Conservation (phyloP, 2,888 invertebrate species). For the Drosophila anceps region DNA sequence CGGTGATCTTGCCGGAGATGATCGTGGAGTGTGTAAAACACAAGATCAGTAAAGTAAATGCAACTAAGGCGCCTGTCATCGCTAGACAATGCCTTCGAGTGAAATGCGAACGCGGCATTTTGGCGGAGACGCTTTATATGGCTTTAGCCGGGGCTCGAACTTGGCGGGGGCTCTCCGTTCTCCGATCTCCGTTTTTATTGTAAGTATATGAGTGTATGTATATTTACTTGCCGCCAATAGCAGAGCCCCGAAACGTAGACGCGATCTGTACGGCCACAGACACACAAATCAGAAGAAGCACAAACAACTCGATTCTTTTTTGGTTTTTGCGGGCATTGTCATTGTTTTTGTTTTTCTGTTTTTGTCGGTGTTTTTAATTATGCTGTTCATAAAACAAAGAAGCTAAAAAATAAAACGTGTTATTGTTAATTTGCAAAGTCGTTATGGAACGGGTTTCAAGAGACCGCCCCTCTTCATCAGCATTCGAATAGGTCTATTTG, state of each 20-base stretch:
- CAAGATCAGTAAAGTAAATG: slow-evolving; percentile 78
- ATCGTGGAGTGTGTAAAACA: slow-evolving; percentile 76
- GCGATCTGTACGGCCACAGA: slow-evolving; percentile 23
- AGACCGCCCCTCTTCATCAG: slow-evolving; percentile 22
- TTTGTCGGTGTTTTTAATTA: slow-evolving; percentile 50
- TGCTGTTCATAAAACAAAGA: slow-evolving; percentile 51
- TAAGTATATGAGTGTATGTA: slow-evolving; percentile 15
- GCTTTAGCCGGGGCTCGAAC: slow-evolving; percentile 20
- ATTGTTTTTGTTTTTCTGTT: background rate
- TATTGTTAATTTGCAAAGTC: slow-evolving; percentile 36
- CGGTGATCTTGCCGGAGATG: slow-evolving; percentile 66
- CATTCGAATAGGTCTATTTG: slow-evolving; percentile 27
- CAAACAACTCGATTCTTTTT: slow-evolving; percentile 40
- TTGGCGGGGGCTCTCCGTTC: slow-evolving; percentile 25
- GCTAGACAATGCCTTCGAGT: slow-evolving; percentile 82
- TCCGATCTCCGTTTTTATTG: slow-evolving; percentile 26
- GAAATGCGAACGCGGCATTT: slow-evolving; percentile 84
- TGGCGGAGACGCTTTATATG: slow-evolving; percentile 69
- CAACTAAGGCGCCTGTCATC: slow-evolving; percentile 81
- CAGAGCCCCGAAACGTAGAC: slow-evolving; percentile 29
- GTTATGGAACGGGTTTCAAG: slow-evolving; percentile 41
- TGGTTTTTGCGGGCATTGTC: slow-evolving; percentile 19
- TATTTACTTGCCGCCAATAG: slow-evolving; percentile 31
- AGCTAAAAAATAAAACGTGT: slow-evolving; percentile 24
- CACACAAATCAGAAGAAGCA: slow-evolving; percentile 32